These are phyloP conservation scores for Zoroaster sp. DNA, from an alignment of 53 echinoderm and acorn worm genomes.

Conservation along the genomic window DNA sequence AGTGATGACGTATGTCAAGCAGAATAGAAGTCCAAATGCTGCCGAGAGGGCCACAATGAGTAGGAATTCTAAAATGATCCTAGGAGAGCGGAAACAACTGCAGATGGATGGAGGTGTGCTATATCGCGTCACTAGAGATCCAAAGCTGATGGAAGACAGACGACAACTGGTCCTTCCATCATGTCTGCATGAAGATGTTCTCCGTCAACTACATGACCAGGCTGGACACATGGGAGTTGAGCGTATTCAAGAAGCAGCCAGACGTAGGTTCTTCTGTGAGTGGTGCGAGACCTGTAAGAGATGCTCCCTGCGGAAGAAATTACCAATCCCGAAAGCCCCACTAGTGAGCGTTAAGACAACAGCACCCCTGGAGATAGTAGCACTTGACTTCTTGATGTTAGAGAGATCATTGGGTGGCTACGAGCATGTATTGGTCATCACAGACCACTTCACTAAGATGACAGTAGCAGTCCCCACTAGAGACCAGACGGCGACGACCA, in stretches of 20 bases:
- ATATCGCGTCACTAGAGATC: neutral
- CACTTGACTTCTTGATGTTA: too few relatives aligned
- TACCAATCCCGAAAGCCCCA: too few relatives aligned
- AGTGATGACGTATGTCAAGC: neutral
- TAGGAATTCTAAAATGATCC: neutral
- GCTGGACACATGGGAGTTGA: constrained; percentile 12
- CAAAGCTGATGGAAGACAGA: neutral
- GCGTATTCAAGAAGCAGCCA: neutral
- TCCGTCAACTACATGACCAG: constrained; percentile 24
- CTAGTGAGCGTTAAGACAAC: too few relatives aligned
- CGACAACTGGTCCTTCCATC: constrained; percentile 29
- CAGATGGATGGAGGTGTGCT: neutral
- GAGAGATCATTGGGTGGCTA: too few relatives aligned
- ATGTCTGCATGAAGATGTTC: neutral
- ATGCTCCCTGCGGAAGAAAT: constrained; percentile 13
- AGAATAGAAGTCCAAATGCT: neutral
- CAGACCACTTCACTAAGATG: too few relatives aligned
- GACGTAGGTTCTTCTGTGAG: neutral
- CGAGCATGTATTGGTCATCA: too few relatives aligned
- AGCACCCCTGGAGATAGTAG: too few relatives aligned
- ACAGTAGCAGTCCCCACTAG: too few relatives aligned
- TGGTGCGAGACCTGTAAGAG: constrained; percentile 15
- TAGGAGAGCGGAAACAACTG: neutral
- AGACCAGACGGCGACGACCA: too few relatives aligned
- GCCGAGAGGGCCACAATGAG: neutral